Evolutionary conservation across 2,113 vertebrate species (phyloP), one percentile per base, ranked within the genome.

Genomic region (Chaetura pelagica): DNA sequence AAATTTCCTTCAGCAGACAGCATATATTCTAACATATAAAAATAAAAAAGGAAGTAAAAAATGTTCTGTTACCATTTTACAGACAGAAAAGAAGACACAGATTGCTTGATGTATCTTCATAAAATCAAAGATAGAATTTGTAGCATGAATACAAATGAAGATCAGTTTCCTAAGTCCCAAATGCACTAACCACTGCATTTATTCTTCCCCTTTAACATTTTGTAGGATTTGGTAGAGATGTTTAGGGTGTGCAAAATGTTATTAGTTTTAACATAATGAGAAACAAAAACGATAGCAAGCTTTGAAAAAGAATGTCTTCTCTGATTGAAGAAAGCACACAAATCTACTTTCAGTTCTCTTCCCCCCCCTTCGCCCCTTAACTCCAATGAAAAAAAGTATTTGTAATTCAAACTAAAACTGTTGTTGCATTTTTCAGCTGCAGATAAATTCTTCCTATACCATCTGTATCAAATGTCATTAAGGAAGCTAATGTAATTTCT

Each of bases 381-480:
- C 24, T 79, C 49, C 74, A 82, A 52, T n/a, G n/a, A 80, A 59
- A 59, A 94, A 68, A 92, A 94, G 55, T 92, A 89, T 80, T 84
- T 40, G 40, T 46, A 82, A 49, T 74, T 91, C 78, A 93, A 34
- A 93, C 75, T 73, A 66, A 91, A 87, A 92, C 62, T 93, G 74
- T 90, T 80, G 91, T 68, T 75, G 78, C 87, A 92, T 90, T 96
- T 89, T 96, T 97, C 78, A 88, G 87, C 79, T 67, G 52, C 76
- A 91, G 55, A 90, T 80, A 89, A 93, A 18, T 91, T 92, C 81
- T 88, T 89, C 78, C 87, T 90, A 91, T 91, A 71, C 59, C 92
- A 88, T 95, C 79, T 96, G 92, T 94, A 96, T 86, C 76, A 94
- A 96, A 96, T 96, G 93, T 85, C 83, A 91, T 96, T 97, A 96